A percentile compares a stretch with the other conserved stretches of the same genome.
Evolutionary conservation across 2,797 vertebrate species (phyloP).

Genomic region (Anisognathus igniventris): DNA sequence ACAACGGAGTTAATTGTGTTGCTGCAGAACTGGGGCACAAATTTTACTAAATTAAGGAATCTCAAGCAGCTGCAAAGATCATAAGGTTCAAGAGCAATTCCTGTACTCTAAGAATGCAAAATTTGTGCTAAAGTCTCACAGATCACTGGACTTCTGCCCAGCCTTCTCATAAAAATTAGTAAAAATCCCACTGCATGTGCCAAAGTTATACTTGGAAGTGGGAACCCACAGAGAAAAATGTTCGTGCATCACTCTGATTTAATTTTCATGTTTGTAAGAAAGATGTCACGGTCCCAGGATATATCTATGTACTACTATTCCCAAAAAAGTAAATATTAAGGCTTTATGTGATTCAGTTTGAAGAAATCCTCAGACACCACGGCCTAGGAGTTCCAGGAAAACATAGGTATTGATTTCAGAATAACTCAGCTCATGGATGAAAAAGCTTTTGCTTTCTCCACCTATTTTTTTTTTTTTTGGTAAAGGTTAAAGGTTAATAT

Average conservation of each 20-base stretch:
- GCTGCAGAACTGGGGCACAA: background rate
- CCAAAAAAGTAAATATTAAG: background rate
- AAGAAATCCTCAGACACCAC: constrained; percentile 30
- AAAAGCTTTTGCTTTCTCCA: constrained; percentile 28
- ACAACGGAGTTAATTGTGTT: background rate
- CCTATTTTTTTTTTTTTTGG: background rate
- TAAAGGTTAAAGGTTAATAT: background rate
- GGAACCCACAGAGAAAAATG: background rate
- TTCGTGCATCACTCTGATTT: background rate
- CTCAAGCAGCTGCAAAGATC: background rate
- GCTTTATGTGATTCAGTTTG: constrained; percentile 44
- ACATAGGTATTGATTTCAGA: constrained; percentile 51
- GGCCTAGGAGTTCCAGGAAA: constrained; percentile 49
- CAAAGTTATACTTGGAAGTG: background rate
- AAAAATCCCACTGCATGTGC: background rate
- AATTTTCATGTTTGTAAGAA: background rate
- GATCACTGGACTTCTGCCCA: background rate
- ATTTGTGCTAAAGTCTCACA: background rate
- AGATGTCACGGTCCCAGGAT: background rate
- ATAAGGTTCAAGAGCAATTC: background rate
- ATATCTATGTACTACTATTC: background rate
- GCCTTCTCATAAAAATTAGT: background rate
- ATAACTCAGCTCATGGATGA: constrained; percentile 16
- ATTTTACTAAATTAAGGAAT: background rate
- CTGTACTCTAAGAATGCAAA: background rate